Evolutionary conservation across 2,888 invertebrate species (phyloP).

Genomic region (Oxyteleia sp.): DNA sequence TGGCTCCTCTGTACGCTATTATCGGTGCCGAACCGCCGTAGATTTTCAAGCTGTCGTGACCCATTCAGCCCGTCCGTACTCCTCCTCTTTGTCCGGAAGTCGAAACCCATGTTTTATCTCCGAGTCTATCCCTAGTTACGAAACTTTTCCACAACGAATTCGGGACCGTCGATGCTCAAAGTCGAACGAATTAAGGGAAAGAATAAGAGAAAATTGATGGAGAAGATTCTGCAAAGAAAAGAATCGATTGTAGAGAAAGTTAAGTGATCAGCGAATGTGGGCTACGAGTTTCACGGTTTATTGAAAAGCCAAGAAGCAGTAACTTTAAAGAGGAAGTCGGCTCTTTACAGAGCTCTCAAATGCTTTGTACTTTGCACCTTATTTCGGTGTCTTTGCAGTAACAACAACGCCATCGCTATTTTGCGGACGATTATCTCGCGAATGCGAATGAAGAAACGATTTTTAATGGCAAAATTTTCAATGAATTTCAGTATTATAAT

Average conservation of each 20-base stretch:
- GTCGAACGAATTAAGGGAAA: conserved; percentile 40
- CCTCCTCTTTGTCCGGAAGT: conserved; percentile 79
- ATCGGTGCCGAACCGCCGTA: conserved; percentile 72
- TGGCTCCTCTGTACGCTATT: conserved; percentile 61
- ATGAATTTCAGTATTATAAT: too few relatives aligned
- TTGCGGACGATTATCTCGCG: conserved; percentile 32
- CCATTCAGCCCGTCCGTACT: conserved; percentile 66
- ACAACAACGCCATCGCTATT: conserved; percentile 40
- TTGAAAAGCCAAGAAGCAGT: conserved; percentile 80
- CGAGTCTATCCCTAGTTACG: conserved; percentile 73
- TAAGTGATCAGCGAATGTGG: conserved; percentile 76
- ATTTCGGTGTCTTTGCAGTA: conserved; percentile 63
- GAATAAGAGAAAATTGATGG: conserved; percentile 30
- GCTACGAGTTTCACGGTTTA: conserved; percentile 83
- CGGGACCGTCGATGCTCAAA: conserved; percentile 36
- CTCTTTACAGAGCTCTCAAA: conserved; percentile 40
- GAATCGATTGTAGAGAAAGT: conserved; percentile 47
- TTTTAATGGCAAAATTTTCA: conserved; percentile 22
- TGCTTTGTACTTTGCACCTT: conserved; percentile 71
- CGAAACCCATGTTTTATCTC: conserved; percentile 82
- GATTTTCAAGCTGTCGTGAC: conserved; percentile 74
- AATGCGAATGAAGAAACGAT: conserved; percentile 22
- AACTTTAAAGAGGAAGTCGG: conserved; percentile 61
- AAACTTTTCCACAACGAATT: conserved; percentile 74
- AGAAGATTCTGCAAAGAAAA: conserved; percentile 50